Conservation (phyloP, 2,113 vertebrate genomes). For the Corythaeola cristata region DNA sequence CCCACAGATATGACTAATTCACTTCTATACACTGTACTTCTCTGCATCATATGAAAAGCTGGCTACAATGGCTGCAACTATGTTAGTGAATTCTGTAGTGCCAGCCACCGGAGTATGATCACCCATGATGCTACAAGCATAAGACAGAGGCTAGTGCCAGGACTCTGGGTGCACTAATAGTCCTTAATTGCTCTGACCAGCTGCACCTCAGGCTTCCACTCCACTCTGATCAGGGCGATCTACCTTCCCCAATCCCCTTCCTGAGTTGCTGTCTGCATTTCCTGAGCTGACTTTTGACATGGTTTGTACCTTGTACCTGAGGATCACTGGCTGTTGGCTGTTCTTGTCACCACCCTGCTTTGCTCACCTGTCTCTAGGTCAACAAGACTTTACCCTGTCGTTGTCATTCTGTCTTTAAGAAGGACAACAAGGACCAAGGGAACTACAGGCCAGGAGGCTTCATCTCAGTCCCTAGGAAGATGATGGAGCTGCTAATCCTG, state of each 20-base stretch:
- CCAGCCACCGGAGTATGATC: not conserved
- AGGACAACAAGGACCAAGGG: no score
- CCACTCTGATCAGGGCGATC: not conserved
- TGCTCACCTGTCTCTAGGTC: not conserved
- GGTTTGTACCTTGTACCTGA: not conserved
- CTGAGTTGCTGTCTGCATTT: not conserved
- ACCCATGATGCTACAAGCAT: not conserved
- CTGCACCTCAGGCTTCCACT: not conserved
- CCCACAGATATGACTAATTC: not conserved
- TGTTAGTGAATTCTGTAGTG: not conserved
- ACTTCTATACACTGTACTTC: not conserved
- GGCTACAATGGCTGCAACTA: not conserved
- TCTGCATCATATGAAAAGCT: not conserved
- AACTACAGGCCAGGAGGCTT: no score
- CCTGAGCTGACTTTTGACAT: not conserved
- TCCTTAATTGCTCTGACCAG: not conserved
- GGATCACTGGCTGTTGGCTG: no score
- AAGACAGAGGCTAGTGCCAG: not conserved
- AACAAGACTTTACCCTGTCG: not conserved
- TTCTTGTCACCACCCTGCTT: not conserved
- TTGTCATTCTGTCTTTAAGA: no score
- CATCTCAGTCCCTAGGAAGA: no score
- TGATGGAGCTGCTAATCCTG: no score
- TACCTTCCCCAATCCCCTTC: not conserved
- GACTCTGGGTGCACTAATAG: not conserved